Conservation (phyloP, 30 jellyfish, hydroid and myxozoan species). For the Clytia hemisphaerica region DNA sequence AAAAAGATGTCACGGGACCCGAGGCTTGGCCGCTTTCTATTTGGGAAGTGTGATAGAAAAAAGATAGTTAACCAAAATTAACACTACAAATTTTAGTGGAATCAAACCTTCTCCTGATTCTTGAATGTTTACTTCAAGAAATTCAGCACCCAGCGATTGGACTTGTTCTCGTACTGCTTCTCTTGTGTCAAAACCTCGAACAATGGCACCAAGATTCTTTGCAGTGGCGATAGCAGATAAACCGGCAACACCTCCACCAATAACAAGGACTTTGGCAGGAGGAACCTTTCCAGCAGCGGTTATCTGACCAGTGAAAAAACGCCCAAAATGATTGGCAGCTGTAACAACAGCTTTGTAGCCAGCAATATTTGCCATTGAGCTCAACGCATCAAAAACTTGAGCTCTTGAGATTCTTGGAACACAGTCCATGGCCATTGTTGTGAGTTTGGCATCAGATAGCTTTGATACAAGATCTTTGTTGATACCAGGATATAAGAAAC, state of each 20-base stretch:
- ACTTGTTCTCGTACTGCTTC: conserved; percentile 91
- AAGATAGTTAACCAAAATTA: no score
- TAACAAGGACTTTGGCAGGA: conserved; percentile 84
- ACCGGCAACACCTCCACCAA: conserved; percentile 98
- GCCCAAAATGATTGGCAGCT: conserved; percentile 89
- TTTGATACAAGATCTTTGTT: conserved; percentile 57
- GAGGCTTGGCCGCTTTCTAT: no score
- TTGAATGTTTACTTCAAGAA: conserved; percentile 65
- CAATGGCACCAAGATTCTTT: conserved; percentile 87
- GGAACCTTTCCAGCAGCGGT: conserved; percentile 99
- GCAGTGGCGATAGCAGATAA: conserved; percentile 92
- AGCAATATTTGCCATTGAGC: conserved; percentile 96
- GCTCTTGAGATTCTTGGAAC: conserved; percentile 95
- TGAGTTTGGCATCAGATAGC: conserved; percentile 53
- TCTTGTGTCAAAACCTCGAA: conserved; percentile 88
- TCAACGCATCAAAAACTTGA: conserved; percentile 86
- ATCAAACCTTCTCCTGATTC: conserved; percentile 89
- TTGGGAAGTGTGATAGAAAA: no score
- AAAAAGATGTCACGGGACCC: no score
- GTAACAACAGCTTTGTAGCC: conserved; percentile 89
- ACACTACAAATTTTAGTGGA: no score
- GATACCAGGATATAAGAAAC: conserved; percentile 72
- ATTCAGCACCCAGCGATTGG: conserved; percentile 89
- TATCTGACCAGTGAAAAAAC: conserved; percentile 91
- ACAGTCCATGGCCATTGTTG: conserved; percentile 88